Evolutionary conservation across 2,888 invertebrate genomes (phyloP).

Genomic region (Miltochrista miniata): DNA sequence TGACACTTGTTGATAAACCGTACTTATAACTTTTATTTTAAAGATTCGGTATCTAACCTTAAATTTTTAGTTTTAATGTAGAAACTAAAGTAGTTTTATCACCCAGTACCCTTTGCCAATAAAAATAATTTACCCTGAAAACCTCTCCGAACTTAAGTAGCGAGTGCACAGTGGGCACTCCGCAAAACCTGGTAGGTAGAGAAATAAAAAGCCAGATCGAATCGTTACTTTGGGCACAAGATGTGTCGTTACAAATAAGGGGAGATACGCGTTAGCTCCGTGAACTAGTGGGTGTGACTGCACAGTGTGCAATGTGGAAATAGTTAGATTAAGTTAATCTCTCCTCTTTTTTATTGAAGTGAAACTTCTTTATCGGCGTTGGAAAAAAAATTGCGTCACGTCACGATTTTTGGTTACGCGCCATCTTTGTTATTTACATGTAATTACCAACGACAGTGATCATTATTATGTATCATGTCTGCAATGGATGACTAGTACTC

Average conservation of each 20-base stretch:
- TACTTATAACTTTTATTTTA: not conserved
- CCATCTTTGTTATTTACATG: no score
- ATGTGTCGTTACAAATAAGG: constrained; percentile 43
- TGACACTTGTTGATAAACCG: no score
- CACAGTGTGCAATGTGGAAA: constrained; percentile 21
- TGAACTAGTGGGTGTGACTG: constrained; percentile 37
- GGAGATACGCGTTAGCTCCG: constrained; percentile 40
- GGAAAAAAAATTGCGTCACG: no score
- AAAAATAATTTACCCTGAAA: constrained; percentile 12
- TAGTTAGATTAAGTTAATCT: no score
- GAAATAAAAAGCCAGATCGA: constrained; percentile 41
- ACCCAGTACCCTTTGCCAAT: not conserved
- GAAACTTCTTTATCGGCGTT: no score
- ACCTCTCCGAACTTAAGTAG: constrained; percentile 7
- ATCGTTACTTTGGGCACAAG: constrained; percentile 37
- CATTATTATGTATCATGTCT: no score
- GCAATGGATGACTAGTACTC: no score
- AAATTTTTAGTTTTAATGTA: no score
- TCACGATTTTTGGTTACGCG: no score
- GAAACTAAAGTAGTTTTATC: no score
- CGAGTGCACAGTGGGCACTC: constrained; percentile 32
- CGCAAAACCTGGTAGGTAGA: constrained; percentile 38
- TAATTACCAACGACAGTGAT: no score
- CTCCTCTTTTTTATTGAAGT: no score
- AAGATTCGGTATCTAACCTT: not conserved